Evolutionary conservation across 2,888 invertebrate species (phyloP).

Genomic region (Lepeophtheirus nordmannii): DNA sequence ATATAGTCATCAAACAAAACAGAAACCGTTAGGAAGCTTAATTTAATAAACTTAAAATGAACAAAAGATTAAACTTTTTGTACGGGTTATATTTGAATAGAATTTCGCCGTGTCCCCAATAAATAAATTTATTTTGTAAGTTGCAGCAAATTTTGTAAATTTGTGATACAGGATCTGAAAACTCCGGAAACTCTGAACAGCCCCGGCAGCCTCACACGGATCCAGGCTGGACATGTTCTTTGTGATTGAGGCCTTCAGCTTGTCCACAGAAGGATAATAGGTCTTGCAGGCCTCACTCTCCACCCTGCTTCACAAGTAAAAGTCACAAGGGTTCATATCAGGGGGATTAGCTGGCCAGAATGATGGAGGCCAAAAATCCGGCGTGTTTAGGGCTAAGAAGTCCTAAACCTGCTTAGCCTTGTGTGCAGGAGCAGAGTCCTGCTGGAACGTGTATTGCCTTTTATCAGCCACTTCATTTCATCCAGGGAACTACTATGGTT

Average conservation of each 20-base stretch:
- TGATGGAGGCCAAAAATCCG: neutral
- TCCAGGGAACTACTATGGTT: slow-evolving; percentile 1
- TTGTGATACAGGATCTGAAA: too few species aligned
- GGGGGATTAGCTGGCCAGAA: neutral
- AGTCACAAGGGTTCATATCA: neutral
- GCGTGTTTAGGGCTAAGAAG: neutral
- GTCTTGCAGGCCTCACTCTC: neutral
- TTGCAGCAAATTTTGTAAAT: too few species aligned
- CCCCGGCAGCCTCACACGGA: neutral
- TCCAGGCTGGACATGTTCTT: neutral
- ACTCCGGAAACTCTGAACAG: neutral
- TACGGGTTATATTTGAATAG: too few species aligned
- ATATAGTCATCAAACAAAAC: too few species aligned
- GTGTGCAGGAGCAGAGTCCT: slow-evolving; percentile 3
- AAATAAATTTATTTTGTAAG: too few species aligned
- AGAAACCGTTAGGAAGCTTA: too few species aligned
- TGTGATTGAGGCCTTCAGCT: neutral
- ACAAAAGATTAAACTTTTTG: too few species aligned
- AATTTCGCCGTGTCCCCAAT: too few species aligned
- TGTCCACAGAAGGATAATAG: neutral
- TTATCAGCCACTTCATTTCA: slow-evolving; percentile 4
- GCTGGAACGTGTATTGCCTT: neutral
- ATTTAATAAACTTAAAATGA: too few species aligned
- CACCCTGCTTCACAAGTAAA: neutral
- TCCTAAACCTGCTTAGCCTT: neutral